A percentile compares a stretch with the other conserved stretches of the same genome.
Conservation (phyloP, 2,797 vertebrate genomes). For the Xiphophorus birchmanni region DNA sequence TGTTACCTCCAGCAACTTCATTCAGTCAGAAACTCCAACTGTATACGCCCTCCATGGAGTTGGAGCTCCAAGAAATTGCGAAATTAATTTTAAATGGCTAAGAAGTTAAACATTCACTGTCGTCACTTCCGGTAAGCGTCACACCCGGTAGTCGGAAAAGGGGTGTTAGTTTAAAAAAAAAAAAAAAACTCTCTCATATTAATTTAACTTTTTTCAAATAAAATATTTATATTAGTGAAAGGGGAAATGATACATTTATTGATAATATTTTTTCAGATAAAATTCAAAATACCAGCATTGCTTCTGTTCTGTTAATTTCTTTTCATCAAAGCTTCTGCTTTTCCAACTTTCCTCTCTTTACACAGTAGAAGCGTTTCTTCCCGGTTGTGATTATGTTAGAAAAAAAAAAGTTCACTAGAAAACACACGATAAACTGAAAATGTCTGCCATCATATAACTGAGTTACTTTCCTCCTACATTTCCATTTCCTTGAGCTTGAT, state of each 20-base stretch:
- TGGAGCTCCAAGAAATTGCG: background rate
- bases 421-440: background rate
- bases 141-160: background rate
- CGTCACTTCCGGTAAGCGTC: constrained; percentile 22
- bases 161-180: too few species aligned
- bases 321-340: background rate
- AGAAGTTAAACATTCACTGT: background rate
- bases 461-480: background rate
- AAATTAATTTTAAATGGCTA: background rate
- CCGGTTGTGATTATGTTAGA: background rate
- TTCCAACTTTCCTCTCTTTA: background rate
- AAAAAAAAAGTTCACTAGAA: background rate
- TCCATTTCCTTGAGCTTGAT: background rate
- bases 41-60: background rate
- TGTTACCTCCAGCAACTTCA: background rate
- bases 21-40: background rate
- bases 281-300: background rate
- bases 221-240: background rate
- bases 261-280: background rate
- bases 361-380: background rate
- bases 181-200: background rate
- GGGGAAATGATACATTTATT: background rate
- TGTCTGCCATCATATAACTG: background rate
- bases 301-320: background rate
- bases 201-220: background rate